Evolutionary conservation across 2,113 vertebrate genomes (phyloP), one percentile per base, ranked within the genome.

Genomic region (Lates calcarifer): DNA sequence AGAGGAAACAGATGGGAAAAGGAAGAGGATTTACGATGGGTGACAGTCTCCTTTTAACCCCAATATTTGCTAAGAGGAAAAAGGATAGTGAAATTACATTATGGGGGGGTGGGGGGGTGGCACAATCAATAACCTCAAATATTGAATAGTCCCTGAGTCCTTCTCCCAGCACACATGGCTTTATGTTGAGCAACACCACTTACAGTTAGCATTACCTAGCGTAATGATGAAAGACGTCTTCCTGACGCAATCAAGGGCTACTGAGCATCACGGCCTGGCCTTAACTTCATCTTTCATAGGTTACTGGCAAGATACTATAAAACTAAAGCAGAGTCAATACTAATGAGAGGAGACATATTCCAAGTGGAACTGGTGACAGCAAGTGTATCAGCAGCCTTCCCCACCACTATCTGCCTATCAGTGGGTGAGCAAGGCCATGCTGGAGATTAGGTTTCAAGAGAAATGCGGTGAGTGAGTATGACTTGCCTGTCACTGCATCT

Each of bases 391-490:
- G 87, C 84, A 82, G 83, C 84, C 74, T 75, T 88, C 73, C 64
- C 87, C 69, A 69, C 76, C 79, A 78, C 87, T 89, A 89, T 91
- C 79, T 92, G 87, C 89, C 90, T 87, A 91, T 93, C 91, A 88
- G 83, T 80, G 85, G 90, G 88, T 89, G 90, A 93, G 85, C 89
- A 69, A 89, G 89, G 88, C 90, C 89, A 86, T 83, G 84, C 82
- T 90, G 89, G 90, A 90, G 90, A 93, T 93, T 92, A 92, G 87
- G 86, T 91, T 93, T 92, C 88, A 92, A 91, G 90, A 91, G 87
- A 88, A 88, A 87, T 87, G 85, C 61, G 49, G 85, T 83, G 90
- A 91, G 87, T 89, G 88, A 86, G 89, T 91, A 87, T 91, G 93
- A 93, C 92, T 93, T 83, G 76, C 90, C 87, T 91, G 90, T 90